Conservation (phyloP, 2,797 vertebrate genomes). For the Okamejei kenojei region DNA sequence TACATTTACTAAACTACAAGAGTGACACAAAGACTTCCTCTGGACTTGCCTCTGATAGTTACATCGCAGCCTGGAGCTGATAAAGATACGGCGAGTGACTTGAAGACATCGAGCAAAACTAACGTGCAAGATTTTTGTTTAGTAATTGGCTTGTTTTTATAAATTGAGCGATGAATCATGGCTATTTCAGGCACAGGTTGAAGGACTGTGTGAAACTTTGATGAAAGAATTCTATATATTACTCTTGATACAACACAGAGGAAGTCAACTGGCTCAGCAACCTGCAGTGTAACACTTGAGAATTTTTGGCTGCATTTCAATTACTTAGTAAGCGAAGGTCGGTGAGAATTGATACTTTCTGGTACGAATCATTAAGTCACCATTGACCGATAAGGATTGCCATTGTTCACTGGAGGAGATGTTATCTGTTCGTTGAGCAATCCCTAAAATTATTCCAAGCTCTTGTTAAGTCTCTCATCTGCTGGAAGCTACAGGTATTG, state of each 20-base stretch:
- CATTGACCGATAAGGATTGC: neutral
- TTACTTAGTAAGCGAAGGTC: neutral
- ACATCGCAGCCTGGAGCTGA: neutral
- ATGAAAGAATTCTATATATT: constrained; percentile 36
- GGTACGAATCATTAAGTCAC: constrained; percentile 15
- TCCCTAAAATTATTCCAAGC: neutral
- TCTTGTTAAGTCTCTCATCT: neutral
- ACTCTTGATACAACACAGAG: constrained; percentile 19
- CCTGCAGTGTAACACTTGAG: neutral
- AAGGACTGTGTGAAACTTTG: neutral
- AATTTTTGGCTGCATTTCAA: constrained; percentile 18
- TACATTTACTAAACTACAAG: neutral
- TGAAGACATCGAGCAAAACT: neutral
- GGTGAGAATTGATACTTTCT: neutral
- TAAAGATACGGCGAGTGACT: neutral
- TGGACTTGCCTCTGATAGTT: neutral
- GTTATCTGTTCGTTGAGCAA: neutral
- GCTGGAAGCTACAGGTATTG: neutral
- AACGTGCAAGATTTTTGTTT: neutral
- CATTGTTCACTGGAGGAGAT: neutral
- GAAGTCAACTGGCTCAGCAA: constrained; percentile 21
- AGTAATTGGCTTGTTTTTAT: neutral
- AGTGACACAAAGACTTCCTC: neutral
- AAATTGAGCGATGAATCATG: constrained; percentile 30
- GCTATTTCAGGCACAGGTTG: neutral